Conservation (phyloP, 2,888 invertebrate genomes). For the Phalangium opilio region DNA sequence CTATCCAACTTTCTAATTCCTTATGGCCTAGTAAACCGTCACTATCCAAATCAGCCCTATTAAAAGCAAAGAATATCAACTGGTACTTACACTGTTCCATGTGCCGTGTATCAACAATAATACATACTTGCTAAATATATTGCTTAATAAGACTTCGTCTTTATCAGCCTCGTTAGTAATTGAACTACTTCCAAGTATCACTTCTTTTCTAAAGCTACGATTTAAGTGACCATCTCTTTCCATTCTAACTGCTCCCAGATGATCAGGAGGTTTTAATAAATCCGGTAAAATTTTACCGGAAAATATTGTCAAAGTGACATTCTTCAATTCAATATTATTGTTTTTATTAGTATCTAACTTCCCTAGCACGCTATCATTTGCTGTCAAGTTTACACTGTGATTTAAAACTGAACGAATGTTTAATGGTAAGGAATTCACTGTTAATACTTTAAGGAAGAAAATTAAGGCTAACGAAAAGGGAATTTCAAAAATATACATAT, state of each 20-base stretch:
- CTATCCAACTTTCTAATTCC: slow-evolving; percentile 50
- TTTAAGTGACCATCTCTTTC: slow-evolving; percentile 37
- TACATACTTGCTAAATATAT: slow-evolving; percentile 17
- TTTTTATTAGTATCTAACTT: no score
- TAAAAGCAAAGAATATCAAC: slow-evolving; percentile 1
- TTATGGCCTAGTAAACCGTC: slow-evolving; percentile 42
- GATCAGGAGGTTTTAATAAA: slow-evolving; percentile 30
- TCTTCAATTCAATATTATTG: no score
- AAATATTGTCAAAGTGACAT: no score
- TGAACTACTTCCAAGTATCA: slow-evolving; percentile 25
- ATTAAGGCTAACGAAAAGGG: no score
- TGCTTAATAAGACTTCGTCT: slow-evolving; percentile 14
- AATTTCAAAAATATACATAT: no score
- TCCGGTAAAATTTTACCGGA: slow-evolving; percentile 10
- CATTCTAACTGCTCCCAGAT: slow-evolving; percentile 34
- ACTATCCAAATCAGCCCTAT: slow-evolving; percentile 45
- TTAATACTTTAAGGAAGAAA: no score
- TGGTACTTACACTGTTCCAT: not conserved
- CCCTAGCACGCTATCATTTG: no score
- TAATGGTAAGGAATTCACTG: no score
- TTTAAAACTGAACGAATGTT: no score
- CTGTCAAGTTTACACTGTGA: no score
- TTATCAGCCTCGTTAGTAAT: slow-evolving; percentile 22
- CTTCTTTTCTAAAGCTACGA: slow-evolving; percentile 34
- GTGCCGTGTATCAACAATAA: no score